Conservation (phyloP, 2,113 vertebrate species). For the Tychaedon coryphoeus region DNA sequence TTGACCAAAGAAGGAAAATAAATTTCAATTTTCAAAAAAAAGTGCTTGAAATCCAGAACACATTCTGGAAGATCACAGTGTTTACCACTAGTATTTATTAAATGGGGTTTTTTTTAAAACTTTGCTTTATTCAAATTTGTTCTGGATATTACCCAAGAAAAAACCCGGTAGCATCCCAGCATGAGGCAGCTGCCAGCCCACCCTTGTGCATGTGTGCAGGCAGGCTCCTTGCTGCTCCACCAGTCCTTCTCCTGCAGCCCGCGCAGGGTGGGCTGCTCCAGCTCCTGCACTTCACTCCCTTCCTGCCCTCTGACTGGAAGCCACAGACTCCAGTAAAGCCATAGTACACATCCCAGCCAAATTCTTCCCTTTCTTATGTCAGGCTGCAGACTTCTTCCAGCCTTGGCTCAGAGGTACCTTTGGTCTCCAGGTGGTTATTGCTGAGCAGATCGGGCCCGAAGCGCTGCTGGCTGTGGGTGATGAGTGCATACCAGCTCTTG, state of each 20-base stretch:
- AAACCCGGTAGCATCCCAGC: not conserved
- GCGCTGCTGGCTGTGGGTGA: not conserved
- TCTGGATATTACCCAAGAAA: not conserved
- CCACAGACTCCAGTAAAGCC: not conserved
- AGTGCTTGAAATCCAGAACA: not conserved
- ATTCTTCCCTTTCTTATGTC: not conserved
- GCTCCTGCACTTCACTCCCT: not conserved
- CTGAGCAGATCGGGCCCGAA: rapidly evolving
- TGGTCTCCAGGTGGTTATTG: not conserved
- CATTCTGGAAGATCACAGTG: not conserved
- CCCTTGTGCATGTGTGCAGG: not conserved
- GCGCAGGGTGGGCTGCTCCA: not conserved
- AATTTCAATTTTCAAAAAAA: not conserved
- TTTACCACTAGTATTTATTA: not conserved
- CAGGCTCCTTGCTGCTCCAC: not conserved
- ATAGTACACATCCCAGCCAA: not conserved
- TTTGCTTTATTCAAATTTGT: not conserved
- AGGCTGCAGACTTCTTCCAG: not conserved
- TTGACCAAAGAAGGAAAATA: not conserved
- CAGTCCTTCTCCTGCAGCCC: not conserved
- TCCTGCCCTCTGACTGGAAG: not conserved
- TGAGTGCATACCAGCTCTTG: not conserved
- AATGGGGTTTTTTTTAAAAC: not conserved
- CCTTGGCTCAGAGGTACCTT: not conserved
- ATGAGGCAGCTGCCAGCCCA: not conserved